phyloP scores from a whole-genome alignment of 2,888 invertebrate genomes.

The Limnephilus marmoratus region DNA sequence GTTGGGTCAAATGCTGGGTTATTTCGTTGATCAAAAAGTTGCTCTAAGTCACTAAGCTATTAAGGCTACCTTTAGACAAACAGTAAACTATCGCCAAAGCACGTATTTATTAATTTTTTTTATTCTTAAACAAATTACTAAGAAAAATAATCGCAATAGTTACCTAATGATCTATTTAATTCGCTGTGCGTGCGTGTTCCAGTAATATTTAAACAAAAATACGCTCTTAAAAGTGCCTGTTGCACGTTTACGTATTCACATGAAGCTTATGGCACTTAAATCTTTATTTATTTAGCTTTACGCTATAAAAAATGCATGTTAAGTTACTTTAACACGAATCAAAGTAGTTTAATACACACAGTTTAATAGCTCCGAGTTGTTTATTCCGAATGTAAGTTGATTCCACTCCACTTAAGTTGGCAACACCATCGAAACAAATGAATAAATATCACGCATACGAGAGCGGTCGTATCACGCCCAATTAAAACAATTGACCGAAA shows the following conservation, averaged over 20 bases:
- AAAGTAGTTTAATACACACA: neutral
- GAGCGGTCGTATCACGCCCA: conserved; percentile 4
- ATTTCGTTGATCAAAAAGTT: too few species aligned
- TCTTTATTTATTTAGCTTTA: neutral
- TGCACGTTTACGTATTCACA: neutral
- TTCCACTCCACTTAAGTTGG: neutral
- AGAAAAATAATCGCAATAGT: too few species aligned
- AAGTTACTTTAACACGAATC: neutral
- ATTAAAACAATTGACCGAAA: conserved; percentile 29
- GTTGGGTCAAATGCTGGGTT: too few species aligned
- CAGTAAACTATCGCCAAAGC: too few species aligned
- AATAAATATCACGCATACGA: conserved; percentile 33
- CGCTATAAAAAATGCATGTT: neutral
- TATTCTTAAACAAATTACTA: too few species aligned
- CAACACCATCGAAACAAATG: conserved; percentile 3
- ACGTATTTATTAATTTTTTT: too few species aligned
- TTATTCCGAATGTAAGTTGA: conserved; percentile 5
- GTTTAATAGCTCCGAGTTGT: neutral
- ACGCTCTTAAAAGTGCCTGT: neutral
- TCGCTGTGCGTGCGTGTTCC: too few species aligned
- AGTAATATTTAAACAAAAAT: too few species aligned
- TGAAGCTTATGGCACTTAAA: neutral
- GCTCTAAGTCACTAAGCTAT: too few species aligned
- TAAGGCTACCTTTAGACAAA: too few species aligned
- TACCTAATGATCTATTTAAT: too few species aligned